Conservation (phyloP, 2,888 invertebrate genomes). For the Catonia carolina region DNA sequence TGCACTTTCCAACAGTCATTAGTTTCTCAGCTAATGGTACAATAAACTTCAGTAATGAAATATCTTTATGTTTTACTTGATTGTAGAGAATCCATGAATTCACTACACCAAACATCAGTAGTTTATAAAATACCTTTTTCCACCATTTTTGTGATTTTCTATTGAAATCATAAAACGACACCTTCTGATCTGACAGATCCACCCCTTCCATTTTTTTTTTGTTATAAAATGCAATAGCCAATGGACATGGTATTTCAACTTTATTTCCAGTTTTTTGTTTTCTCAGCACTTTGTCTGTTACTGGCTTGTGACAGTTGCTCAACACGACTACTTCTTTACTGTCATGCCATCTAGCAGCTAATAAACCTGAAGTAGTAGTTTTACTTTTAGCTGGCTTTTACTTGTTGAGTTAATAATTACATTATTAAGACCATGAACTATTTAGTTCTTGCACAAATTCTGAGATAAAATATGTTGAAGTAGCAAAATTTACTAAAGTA, state of each 20-base stretch:
- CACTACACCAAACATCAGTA: slow-evolving; percentile 34
- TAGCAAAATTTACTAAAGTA: too few relatives aligned
- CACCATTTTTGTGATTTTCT: slow-evolving; percentile 37
- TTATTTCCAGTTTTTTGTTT: slow-evolving; percentile 36
- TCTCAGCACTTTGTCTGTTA: slow-evolving; percentile 22
- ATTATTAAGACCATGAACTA: too few relatives aligned
- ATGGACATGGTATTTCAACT: too few relatives aligned
- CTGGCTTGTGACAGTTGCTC: slow-evolving; percentile 35
- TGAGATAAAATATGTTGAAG: too few relatives aligned
- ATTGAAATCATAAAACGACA: slow-evolving; percentile 34
- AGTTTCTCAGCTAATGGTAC: slow-evolving; percentile 26
- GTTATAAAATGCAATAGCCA: too few relatives aligned
- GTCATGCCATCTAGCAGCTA: slow-evolving; percentile 35
- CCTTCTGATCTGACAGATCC: slow-evolving; percentile 37
- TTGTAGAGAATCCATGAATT: slow-evolving; percentile 34
- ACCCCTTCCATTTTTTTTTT: slow-evolving; percentile 36
- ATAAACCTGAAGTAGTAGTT: slow-evolving; percentile 28
- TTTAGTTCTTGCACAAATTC: too few relatives aligned
- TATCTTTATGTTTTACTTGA: slow-evolving; percentile 22
- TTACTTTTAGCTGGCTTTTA: too few relatives aligned
- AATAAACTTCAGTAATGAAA: slow-evolving; percentile 23
- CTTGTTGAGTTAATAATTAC: too few relatives aligned
- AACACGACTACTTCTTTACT: slow-evolving; percentile 35
- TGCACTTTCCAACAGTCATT: slow-evolving; percentile 10
- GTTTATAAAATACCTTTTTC: slow-evolving; percentile 36